A percentile compares a stretch with the other conserved stretches of the same genome.
phyloP scores from a whole-genome alignment of 1,140 invertebrate species.

The Drosophila trapezifrons region DNA sequence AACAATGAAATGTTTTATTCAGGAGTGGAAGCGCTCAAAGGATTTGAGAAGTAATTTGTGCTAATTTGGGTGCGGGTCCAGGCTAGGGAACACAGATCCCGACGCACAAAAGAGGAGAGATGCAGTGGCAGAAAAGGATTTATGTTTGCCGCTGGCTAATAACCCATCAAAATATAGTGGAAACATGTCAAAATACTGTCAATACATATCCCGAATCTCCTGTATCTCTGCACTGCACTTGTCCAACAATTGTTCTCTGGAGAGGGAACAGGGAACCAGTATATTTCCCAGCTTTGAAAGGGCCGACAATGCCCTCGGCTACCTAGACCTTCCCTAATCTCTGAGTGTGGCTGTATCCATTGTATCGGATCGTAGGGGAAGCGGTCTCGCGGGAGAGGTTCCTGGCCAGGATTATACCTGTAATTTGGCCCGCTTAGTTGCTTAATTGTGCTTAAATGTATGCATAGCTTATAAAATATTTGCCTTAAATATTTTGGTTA shows the following conservation, averaged over 20 bases:
- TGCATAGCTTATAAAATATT: constrained; percentile 77
- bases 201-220: constrained; percentile 49
- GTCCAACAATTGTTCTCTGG: constrained; percentile 58
- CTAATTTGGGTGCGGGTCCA: constrained; percentile 34
- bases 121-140: constrained; percentile 21
- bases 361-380: constrained; percentile 25
- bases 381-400: constrained; percentile 12
- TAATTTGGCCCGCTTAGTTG: constrained; percentile 73
- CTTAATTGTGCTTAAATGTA: constrained; percentile 79
- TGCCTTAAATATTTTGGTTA: constrained; percentile 80
- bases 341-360: constrained; percentile 27
- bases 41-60: constrained; percentile 43
- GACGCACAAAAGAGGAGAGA: constrained; percentile 10
- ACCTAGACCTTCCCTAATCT: constrained; percentile 48
- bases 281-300: constrained; percentile 55
- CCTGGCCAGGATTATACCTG: constrained; percentile 64
- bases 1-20: constrained; percentile 32
- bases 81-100: neutral
- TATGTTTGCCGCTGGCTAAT: constrained; percentile 49
- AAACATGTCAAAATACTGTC: constrained; percentile 78
- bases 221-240: constrained; percentile 54
- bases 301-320: constrained; percentile 49
- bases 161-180: constrained; percentile 58
- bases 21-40: constrained; percentile 38
- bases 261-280: constrained; percentile 30